Evolutionary conservation across 2,888 invertebrate species (phyloP).

Genomic region (Mesodorylaimus sp.): DNA sequence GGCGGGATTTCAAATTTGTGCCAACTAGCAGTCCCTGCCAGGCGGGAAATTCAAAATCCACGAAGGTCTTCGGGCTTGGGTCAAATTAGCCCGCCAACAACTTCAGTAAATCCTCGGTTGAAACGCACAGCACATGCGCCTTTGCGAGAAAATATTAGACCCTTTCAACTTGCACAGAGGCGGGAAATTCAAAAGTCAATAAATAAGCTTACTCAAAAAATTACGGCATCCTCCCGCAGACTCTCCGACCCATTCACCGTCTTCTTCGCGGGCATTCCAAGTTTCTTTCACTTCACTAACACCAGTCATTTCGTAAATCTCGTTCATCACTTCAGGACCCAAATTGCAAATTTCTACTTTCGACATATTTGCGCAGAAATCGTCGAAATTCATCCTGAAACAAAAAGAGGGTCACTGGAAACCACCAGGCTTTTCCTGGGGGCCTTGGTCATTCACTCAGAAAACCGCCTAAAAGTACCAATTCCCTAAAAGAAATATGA

Average conservation of each 20-base stretch:
- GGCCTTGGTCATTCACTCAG: too few species aligned
- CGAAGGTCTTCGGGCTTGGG: background rate
- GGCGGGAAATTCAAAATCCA: background rate
- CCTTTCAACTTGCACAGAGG: too few species aligned
- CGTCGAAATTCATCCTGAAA: constrained; percentile 56
- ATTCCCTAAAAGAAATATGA: too few species aligned
- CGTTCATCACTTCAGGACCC: constrained; percentile 69
- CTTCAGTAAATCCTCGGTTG: background rate
- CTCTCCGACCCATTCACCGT: constrained; percentile 80
- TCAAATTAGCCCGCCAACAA: background rate
- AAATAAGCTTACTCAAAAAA: constrained; percentile 43
- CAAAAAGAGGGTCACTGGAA: background rate
- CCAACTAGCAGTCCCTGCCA: background rate
- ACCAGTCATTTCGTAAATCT: constrained; percentile 26
- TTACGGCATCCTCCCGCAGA: constrained; percentile 94
- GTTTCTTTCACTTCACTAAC: constrained; percentile 11
- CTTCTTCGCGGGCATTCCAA: constrained; percentile 82
- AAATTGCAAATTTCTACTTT: constrained; percentile 82
- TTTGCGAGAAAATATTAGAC: too few species aligned
- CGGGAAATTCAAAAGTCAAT: too few species aligned
- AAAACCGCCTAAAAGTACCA: too few species aligned
- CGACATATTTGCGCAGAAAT: constrained; percentile 63
- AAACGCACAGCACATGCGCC: background rate
- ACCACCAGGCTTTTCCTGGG: too few species aligned
- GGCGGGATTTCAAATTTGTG: background rate